phyloP scores from a whole-genome alignment of 2,113 vertebrate genomes.

The Equus przewalskii region DNA sequence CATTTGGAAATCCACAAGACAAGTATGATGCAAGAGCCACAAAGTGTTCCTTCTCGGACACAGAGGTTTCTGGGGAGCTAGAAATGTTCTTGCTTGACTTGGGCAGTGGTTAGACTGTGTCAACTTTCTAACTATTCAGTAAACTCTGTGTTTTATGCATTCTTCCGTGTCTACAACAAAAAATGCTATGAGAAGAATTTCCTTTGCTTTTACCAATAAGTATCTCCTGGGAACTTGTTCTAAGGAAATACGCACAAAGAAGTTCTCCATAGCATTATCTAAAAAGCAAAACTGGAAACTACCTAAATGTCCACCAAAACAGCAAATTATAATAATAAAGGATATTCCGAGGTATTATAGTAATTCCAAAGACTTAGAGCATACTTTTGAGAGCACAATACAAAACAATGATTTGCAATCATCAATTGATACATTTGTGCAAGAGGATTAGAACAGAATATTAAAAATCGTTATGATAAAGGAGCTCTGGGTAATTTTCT shows the following conservation, averaged over 20 bases:
- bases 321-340: conserved; percentile 32
- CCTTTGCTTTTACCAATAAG: not conserved
- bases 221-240: not conserved
- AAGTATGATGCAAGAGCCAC: not conserved
- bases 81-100: not conserved
- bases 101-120: not conserved
- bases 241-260: not conserved
- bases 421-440: not conserved
- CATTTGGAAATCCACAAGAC: not conserved
- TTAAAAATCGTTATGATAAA: not conserved
- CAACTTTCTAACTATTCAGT: not conserved
- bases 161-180: not conserved
- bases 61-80: not conserved
- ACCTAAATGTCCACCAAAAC: conserved; percentile 37
- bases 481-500: conserved; percentile 7
- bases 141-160: not conserved
- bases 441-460: not conserved
- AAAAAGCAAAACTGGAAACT: conserved; percentile 17
- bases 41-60: not conserved
- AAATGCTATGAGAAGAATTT: not conserved
- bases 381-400: not conserved
- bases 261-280: not conserved
- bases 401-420: not conserved
- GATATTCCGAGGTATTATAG: not conserved
- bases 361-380: not conserved